A percentile compares a stretch with the other conserved stretches of the same genome.
These are phyloP conservation scores for Molossus alvarezi DNA, from an alignment of 2,797 vertebrate species.

Conservation along the genomic window DNA sequence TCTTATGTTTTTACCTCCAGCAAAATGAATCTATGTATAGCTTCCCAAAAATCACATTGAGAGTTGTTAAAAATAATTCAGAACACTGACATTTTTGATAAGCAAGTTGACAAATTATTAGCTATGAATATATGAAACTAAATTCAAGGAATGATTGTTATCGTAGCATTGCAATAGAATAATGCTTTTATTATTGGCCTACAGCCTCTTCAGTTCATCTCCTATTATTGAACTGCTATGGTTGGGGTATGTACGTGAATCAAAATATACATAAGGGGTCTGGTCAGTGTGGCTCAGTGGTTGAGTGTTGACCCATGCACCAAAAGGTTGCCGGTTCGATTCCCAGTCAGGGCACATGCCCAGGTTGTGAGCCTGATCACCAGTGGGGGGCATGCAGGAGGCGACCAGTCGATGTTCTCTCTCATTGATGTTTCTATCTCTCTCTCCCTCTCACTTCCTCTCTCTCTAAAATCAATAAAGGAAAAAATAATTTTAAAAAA, in stretches of 20 bases:
- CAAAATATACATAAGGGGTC: constrained; percentile 15
- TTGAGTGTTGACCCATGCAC: too few relatives aligned
- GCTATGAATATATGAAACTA: constrained; percentile 40
- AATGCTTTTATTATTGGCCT: neutral
- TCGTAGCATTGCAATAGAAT: neutral
- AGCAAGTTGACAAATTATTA: constrained; percentile 9
- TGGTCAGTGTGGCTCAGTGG: too few relatives aligned
- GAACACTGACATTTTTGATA: constrained; percentile 35
- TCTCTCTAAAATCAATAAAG: too few relatives aligned
- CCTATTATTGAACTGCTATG: neutral
- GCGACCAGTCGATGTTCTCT: too few relatives aligned
- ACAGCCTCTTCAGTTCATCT: constrained; percentile 10
- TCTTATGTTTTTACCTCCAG: neutral
- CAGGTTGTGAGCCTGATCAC: too few relatives aligned
- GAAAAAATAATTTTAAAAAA: too few relatives aligned
- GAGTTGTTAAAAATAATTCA: constrained; percentile 31
- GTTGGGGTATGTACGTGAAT: neutral
- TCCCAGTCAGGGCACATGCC: too few relatives aligned
- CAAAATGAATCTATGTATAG: constrained; percentile 27
- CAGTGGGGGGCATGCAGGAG: too few relatives aligned
- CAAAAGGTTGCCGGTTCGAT: too few relatives aligned
- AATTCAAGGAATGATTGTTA: neutral
- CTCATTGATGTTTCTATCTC: too few relatives aligned
- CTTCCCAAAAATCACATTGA: neutral
- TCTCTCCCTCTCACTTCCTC: too few relatives aligned